These are phyloP conservation scores for Artemia sp. DNA, from an alignment of 2,888 invertebrate genomes.

Conservation along the genomic window DNA sequence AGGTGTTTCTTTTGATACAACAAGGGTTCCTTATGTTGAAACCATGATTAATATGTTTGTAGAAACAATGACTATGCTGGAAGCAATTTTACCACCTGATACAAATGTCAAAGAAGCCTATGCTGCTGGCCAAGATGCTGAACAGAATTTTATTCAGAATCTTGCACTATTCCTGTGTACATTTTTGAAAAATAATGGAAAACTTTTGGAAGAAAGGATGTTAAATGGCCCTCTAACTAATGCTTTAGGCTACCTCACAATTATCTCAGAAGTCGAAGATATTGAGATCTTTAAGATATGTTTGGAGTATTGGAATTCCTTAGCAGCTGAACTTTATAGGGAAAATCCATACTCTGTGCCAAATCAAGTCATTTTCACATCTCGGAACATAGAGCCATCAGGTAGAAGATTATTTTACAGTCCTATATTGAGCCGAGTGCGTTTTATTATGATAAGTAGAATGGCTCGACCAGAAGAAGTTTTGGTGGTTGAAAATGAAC, in stretches of 20 bases:
- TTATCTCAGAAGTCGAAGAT: constrained; percentile 95
- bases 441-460: constrained; percentile 94
- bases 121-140: constrained; percentile 78
- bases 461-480: constrained; percentile 99
- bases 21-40: constrained; percentile 66
- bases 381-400: constrained; percentile 23
- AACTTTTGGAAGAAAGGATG: constrained; percentile 62
- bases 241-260: constrained; percentile 65
- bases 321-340: constrained; percentile 79
- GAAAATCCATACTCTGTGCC: constrained; percentile 52
- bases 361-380: constrained; percentile 29
- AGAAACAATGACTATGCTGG: constrained; percentile 65
- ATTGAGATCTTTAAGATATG: constrained; percentile 99
- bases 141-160: constrained; percentile 98
- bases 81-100: constrained; percentile 63
- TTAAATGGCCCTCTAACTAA: constrained; percentile 38
- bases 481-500: constrained; percentile 96
- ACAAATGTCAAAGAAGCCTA: constrained; percentile 90
- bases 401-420: constrained; percentile 51
- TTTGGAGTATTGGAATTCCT: constrained; percentile 91
- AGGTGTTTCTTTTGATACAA: constrained; percentile 47
- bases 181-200: constrained; percentile 89
- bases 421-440: constrained; percentile 54
- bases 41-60: constrained; percentile 77
- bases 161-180: constrained; percentile 91